Percentiles rank a stretch among this genome's conserved stretches.
Conservation (phyloP, 2,797 vertebrate species). For the Macrochelys suwanniensis region DNA sequence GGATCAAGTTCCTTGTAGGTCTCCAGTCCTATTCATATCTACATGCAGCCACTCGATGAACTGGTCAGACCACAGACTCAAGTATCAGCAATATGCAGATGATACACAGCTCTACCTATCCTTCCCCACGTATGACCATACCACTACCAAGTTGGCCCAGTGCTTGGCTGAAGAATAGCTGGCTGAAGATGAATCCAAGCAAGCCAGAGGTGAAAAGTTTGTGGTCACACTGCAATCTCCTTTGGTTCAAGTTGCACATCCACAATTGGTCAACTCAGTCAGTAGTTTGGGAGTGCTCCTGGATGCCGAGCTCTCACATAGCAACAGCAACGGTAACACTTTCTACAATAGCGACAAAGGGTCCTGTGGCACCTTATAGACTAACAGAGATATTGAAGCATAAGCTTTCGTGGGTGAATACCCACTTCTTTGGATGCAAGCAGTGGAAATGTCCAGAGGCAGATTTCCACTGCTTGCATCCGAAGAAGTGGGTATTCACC, state of each 20-base stretch:
- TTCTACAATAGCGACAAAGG: too few relatives aligned
- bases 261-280: background rate
- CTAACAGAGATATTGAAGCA: too few relatives aligned
- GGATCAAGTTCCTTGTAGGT: background rate
- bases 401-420: too few relatives aligned
- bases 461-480: too few relatives aligned
- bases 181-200: background rate
- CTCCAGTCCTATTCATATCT: background rate
- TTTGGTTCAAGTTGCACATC: background rate
- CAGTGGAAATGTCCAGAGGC: too few relatives aligned
- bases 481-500: too few relatives aligned
- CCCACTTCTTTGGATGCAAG: too few relatives aligned
- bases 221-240: background rate
- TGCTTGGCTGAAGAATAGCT: fast-evolving
- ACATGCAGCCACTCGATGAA: background rate
- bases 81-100: background rate
- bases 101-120: fast-evolving
- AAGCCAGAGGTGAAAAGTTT: background rate
- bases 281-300: background rate
- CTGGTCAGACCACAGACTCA: fast-evolving
- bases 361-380: too few relatives aligned
- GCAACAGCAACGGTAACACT: background rate
- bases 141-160: background rate
- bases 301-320: background rate
- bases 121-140: fast-evolving